Percentiles rank a stretch among this genome's conserved stretches.
Conservation (phyloP, 2,797 vertebrate species). For the Hypotaenidia okinawae region DNA sequence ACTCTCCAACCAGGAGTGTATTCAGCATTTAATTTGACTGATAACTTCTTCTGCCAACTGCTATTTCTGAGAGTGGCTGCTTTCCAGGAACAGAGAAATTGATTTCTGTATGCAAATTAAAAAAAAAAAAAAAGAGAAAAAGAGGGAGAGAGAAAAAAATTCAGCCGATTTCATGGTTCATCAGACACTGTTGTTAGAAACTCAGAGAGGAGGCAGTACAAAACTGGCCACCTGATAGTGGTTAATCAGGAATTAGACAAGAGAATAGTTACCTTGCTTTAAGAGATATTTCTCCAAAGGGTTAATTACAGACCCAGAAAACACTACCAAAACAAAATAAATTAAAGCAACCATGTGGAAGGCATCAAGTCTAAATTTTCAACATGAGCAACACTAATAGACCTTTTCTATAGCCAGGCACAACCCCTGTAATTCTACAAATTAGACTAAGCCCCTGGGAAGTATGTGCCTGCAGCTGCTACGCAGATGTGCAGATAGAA, state of each 20-base stretch:
- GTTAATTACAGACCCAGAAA: constrained; percentile 58
- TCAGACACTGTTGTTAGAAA: not conserved
- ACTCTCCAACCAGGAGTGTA: not conserved
- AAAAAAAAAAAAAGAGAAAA: not conserved
- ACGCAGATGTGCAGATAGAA: constrained; percentile 69
- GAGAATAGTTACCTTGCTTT: not conserved
- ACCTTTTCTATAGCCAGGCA: constrained; percentile 74
- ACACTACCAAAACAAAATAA: constrained; percentile 58
- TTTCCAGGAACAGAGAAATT: not conserved
- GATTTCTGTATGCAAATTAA: not conserved
- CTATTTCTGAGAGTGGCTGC: not conserved
- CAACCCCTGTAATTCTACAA: constrained; percentile 78
- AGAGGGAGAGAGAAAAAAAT: not conserved
- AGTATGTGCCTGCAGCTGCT: constrained; percentile 75
- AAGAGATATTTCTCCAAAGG: constrained; percentile 53
- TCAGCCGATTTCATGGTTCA: not conserved
- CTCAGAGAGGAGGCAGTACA: not conserved
- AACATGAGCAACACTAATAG: constrained; percentile 77
- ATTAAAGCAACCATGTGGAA: constrained; percentile 73
- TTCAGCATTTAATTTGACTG: not conserved
- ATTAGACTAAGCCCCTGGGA: constrained; percentile 78
- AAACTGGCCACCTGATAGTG: not conserved
- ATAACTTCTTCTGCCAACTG: not conserved
- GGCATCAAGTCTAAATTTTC: constrained; percentile 75
- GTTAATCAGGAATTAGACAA: not conserved